These are phyloP conservation scores for Cochlearius cochlearius DNA, from an alignment of 2,113 vertebrate species.

Conservation along the genomic window DNA sequence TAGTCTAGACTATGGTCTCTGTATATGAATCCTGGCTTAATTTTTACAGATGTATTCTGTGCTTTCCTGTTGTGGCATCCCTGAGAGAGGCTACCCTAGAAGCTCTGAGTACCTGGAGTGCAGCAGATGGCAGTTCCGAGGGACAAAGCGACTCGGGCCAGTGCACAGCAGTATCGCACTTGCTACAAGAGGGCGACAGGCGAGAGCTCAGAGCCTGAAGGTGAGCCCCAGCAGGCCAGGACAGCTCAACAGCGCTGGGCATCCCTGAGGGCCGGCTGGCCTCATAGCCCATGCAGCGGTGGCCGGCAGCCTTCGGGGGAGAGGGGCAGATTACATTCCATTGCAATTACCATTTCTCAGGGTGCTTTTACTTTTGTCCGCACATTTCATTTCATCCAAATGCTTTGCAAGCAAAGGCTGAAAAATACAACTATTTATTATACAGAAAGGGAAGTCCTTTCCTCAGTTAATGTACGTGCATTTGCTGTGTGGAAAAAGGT, in stretches of 20 bases:
- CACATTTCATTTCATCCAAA: not conserved
- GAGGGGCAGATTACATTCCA: not conserved
- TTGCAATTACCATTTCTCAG: not conserved
- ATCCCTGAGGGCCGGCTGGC: not conserved
- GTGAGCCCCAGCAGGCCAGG: not conserved
- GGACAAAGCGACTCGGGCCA: not conserved
- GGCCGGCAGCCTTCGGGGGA: not conserved
- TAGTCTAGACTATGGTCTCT: not conserved
- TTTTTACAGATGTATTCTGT: not conserved
- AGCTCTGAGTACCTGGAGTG: not conserved
- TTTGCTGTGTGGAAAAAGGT: not conserved
- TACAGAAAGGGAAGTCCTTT: not conserved
- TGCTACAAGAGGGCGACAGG: not conserved
- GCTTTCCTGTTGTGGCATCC: not conserved
- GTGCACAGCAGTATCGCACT: not conserved
- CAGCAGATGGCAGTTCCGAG: not conserved
- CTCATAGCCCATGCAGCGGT: not conserved
- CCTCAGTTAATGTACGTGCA: not conserved
- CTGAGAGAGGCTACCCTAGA: not conserved
- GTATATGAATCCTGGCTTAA: not conserved
- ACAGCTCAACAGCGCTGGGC: accelerated
- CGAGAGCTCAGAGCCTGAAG: not conserved
- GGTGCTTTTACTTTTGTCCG: not conserved
- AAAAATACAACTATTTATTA: not conserved
- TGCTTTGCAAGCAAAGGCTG: not conserved